Base-by-base conservation (phyloP, 2,888 invertebrate genomes). In the Mesorhabditis belari region DNA sequence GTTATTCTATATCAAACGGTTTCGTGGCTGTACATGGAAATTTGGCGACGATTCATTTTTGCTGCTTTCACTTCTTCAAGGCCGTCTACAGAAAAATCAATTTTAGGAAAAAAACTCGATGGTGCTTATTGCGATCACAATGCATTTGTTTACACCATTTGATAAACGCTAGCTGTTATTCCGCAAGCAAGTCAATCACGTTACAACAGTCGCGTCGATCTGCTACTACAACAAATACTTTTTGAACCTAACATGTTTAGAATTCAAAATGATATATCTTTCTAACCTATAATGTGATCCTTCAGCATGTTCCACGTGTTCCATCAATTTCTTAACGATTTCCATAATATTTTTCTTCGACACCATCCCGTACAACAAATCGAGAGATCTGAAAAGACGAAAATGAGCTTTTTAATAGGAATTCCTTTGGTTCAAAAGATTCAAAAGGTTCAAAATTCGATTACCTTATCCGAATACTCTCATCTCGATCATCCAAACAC, bases 311-410 rank as follows among this genome's bases (percentile, higher is more conserved):
- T 95, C 95, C 92, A 98, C 95, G 82, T 98, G 96, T 0, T 91
- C 86, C 89, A 98, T 90, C 66, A 98, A 84, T 80, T 95, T 93
- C 82, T 92, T 92, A 12, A 98, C 96, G 78, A 99, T 98, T 85
- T 98, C 98, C 93, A 96, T 95, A 65, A 98, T 85, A 83, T 95
- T 98, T 84, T 96, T 98, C 85, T 95, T 96, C 0, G 93, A 92
- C 75, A 92, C 96, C 96, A 99, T 98, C 77, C 98, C 96, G 83
- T 96, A 96, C 0, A 98, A 85, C 54, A 99, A 86, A 81, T 98
- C 96, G 57, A 98, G 85, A 5, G 98, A 93, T 76, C 96, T 86
- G 27, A 60, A 64, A 56, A n/a, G n/a, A 56, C 17, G n/a, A n/a
- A n/a, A n/a, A n/a, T n/a, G n/a, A n/a, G n/a, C n/a, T 23, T 23